Base-by-base conservation (phyloP, 2,113 vertebrate species). In the Platichthys flesus region DNA sequence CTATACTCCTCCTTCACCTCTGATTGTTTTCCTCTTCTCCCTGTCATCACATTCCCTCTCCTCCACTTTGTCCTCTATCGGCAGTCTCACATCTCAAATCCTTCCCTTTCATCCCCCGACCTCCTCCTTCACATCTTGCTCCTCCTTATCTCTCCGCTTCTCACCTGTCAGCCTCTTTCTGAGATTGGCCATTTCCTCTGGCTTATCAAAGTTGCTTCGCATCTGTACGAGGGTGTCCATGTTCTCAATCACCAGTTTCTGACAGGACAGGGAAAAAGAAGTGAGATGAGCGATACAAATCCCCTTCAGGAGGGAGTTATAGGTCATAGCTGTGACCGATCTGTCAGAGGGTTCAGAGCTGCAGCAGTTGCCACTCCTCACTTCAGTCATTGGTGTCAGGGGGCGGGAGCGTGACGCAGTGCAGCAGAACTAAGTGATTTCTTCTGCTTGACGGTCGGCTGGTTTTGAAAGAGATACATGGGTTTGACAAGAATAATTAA, bases 221-320 rank as follows among this genome's bases (percentile, higher is more conserved):
- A 99, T 96, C 93, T 99, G 97, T 23, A 98, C 96, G 76, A 99
- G 90, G 9, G 94, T 68, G 64, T 99, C 97, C 97, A 98, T 99
- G 90, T 99, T 98, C 85, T 98, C 97, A 0, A 91, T 91, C 81
- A 98, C 97, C 79, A 99, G 86, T 85, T 98, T 98, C 97, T 99
- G 79, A 51, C 75, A 70, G 58, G 51, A 20, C 4, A 58, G 55
- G 20, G 47, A 14, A 76, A 57, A 21, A 16, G 16, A 72, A 72
- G 20, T 21, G 7, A 83, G 15, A 74, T 37, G 71, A 59, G 65
- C 67, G 58, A 61, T 31, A 51, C 7, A 75, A 75, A 59, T 5
- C 47, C 42, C 18, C 42, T 31, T 28, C 3, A 52, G 52, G 5
- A 61, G 45, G 49, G 26, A 71, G 65, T 24, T 47, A 37, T 45